A percentile compares a stretch with the other conserved stretches of the same genome.
These are phyloP conservation scores for Habropoda laboriosa DNA, from an alignment of 1,140 invertebrate genomes.

Conservation along the genomic window DNA sequence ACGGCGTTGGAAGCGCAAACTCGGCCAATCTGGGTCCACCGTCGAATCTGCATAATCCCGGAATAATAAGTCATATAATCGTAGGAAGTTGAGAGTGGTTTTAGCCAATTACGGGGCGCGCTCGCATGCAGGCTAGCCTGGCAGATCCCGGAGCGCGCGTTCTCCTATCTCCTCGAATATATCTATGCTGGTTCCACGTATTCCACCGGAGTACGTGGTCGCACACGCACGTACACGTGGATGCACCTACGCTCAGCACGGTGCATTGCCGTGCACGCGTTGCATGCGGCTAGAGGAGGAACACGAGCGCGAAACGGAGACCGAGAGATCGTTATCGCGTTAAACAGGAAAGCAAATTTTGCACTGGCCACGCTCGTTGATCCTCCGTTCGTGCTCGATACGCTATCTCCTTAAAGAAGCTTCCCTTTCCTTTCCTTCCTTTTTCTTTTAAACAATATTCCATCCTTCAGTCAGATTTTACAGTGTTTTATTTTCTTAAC, in stretches of 20 bases:
- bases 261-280: conserved; percentile 1
- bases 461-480: too few species aligned
- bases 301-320: neutral
- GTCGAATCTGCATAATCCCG: conserved; percentile 63
- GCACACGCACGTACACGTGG: neutral
- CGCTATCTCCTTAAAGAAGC: too few species aligned
- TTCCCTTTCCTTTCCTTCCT: neutral
- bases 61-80: conserved; percentile 67
- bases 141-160: conserved; percentile 11
- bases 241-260: neutral
- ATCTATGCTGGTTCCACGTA: conserved; percentile 44
- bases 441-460: neutral
- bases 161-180: conserved; percentile 41
- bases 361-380: conserved; percentile 7
- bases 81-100: conserved; percentile 62
- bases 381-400: conserved; percentile 4
- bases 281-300: neutral
- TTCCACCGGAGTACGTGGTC: neutral
- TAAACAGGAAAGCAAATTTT: conserved; percentile 60
- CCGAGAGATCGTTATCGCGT: conserved; percentile 51
- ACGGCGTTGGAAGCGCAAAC: neutral
- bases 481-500: too few species aligned
- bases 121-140: conserved; percentile 42
- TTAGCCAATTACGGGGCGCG: conserved; percentile 62
- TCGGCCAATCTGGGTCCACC: conserved; percentile 4